Percentiles rank a stretch among this genome's conserved stretches.
Conservation (phyloP, 2,113 vertebrate genomes). For the Bungarus multicinctus region DNA sequence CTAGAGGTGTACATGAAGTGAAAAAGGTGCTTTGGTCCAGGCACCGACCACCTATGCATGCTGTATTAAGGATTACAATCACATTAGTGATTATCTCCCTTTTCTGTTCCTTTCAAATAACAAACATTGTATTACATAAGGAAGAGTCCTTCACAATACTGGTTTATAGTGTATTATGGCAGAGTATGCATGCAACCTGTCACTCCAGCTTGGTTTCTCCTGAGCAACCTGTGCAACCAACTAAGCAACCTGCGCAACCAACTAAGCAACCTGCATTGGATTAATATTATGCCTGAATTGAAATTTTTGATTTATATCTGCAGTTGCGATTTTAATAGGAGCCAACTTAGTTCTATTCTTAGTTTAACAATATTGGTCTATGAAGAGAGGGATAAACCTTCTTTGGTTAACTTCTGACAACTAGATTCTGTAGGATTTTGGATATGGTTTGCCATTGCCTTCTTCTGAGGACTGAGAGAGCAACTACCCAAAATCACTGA, state of each 20-base stretch:
- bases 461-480: not conserved
- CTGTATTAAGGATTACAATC: not conserved
- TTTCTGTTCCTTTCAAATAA: not conserved
- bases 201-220: not conserved
- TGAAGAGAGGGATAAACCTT: not conserved
- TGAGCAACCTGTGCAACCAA: not conserved
- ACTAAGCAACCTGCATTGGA: not conserved
- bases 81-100: no score
- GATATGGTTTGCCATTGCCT: not conserved
- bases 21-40: not conserved
- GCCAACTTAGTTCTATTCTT: not conserved
- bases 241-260: not conserved
- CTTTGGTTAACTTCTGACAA: not conserved
- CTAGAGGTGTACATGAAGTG: not conserved
- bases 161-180: not conserved
- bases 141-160: not conserved
- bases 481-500: not conserved
- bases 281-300: not conserved
- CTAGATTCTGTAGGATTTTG: not conserved
- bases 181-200: not conserved
- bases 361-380: not conserved
- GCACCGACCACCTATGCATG: not conserved
- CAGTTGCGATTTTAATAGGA: not conserved
- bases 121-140: not conserved
- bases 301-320: not conserved